A percentile compares a stretch with the other conserved stretches of the same genome.
Evolutionary conservation across 2,888 invertebrate genomes (phyloP).

Genomic region (Pycnomerus fuliginosus): DNA sequence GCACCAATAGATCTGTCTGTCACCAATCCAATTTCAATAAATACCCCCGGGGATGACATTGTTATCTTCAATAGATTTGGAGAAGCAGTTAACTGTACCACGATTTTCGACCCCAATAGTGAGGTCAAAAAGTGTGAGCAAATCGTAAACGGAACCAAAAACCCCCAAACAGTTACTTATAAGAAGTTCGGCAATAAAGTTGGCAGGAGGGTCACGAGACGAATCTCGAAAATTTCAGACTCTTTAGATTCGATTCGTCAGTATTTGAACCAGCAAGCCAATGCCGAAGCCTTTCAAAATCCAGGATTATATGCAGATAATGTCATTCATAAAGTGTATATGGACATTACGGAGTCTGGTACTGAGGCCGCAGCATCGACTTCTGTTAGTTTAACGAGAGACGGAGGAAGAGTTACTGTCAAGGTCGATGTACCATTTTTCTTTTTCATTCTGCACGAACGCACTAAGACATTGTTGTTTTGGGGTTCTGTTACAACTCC

Average conservation of each 20-base stretch:
- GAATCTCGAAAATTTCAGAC: slow-evolving; percentile 26
- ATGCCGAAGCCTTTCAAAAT: slow-evolving; percentile 58
- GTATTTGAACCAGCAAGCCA: slow-evolving; percentile 41
- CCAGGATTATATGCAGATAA: slow-evolving; percentile 65
- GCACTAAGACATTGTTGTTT: slow-evolving; percentile 66
- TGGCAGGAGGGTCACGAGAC: slow-evolving; percentile 43
- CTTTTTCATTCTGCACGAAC: slow-evolving; percentile 71
- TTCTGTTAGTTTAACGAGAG: slow-evolving; percentile 58
- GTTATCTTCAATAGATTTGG: slow-evolving; percentile 37
- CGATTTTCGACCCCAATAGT: slow-evolving; percentile 37
- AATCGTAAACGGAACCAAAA: slow-evolving; percentile 24
- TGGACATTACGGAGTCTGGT: slow-evolving; percentile 66
- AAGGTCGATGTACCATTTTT: slow-evolving; percentile 70
- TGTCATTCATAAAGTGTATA: slow-evolving; percentile 66
- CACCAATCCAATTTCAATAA: slow-evolving; percentile 11
- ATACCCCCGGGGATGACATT: slow-evolving; percentile 10
- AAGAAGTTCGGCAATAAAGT: slow-evolving; percentile 45
- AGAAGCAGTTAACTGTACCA: slow-evolving; percentile 36
- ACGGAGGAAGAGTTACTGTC: slow-evolving; percentile 56
- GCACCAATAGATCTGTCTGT: too few species aligned
- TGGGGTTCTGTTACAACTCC: slow-evolving; percentile 69
- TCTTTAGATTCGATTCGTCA: slow-evolving; percentile 42
- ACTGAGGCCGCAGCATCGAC: slow-evolving; percentile 73
- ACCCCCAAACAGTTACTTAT: slow-evolving; percentile 33
- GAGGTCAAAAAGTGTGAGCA: slow-evolving; percentile 35